Percentiles rank a stretch among this genome's conserved stretches.
phyloP scores from a whole-genome alignment of 1,140 invertebrate species.

The Drosophila melanica region DNA sequence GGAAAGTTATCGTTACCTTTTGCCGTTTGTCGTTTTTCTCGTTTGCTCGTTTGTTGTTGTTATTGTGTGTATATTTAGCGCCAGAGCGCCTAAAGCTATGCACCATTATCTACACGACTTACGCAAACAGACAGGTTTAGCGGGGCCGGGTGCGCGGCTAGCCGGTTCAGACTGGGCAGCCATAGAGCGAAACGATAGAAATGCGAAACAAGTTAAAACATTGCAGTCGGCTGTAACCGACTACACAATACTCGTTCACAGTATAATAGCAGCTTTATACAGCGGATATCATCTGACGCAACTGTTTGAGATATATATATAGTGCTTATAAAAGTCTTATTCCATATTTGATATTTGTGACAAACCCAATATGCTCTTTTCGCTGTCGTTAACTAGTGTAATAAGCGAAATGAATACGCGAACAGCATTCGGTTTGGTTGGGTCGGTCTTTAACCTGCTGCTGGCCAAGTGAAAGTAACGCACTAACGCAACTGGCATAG shows the following conservation, averaged over 20 bases:
- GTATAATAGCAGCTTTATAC: too few species aligned
- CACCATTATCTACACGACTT: constrained; percentile 60
- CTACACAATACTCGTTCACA: too few species aligned
- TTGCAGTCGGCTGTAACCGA: too few species aligned
- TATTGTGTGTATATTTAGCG: constrained; percentile 56
- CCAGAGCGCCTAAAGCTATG: constrained; percentile 56
- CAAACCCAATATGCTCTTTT: too few species aligned
- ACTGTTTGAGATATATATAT: too few species aligned
- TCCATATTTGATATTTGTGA: too few species aligned
- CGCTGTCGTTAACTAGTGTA: too few species aligned
- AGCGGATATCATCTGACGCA: too few species aligned
- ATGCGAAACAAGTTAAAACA: not conserved
- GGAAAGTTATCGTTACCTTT: constrained; percentile 20
- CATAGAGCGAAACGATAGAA: not conserved
- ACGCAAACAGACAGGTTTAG: constrained; percentile 36
- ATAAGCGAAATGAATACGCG: constrained; percentile 23
- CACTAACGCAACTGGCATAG: constrained; percentile 14
- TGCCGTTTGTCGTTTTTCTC: constrained; percentile 12
- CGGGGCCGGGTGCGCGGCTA: not conserved
- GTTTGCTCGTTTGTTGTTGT: constrained; percentile 1
- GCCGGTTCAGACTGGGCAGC: constrained; percentile 15
- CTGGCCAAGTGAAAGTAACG: constrained; percentile 16
- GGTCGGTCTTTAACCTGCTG: constrained; percentile 40
- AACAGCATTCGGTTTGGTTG: constrained; percentile 12
- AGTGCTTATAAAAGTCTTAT: too few species aligned